phyloP scores from a whole-genome alignment of 2,113 vertebrate genomes.

The Pomatostomus ruficeps region DNA sequence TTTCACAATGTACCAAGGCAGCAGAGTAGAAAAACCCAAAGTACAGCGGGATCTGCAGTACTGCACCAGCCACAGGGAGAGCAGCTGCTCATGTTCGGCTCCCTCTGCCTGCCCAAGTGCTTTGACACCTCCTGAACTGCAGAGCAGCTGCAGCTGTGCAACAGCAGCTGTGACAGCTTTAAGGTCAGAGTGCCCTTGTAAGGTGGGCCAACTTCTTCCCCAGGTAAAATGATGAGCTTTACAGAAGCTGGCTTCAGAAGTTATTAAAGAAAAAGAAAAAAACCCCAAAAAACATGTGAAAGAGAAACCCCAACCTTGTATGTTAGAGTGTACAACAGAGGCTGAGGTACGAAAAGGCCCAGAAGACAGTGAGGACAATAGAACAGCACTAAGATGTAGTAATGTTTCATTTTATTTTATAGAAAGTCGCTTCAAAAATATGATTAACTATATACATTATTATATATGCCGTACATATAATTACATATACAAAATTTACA shows the following conservation, averaged over 20 bases:
- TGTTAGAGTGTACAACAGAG: not conserved
- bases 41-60: fast-evolving
- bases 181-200: not conserved
- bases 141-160: not conserved
- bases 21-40: not conserved
- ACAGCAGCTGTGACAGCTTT: not conserved
- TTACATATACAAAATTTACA: conserved; percentile 45
- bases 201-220: not conserved
- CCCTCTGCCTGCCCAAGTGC: fast-evolving
- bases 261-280: not conserved
- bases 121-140: fast-evolving
- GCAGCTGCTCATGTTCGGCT: fast-evolving
- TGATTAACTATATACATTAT: conserved; percentile 38
- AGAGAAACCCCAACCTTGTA: not conserved
- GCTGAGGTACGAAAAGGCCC: not conserved
- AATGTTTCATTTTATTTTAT: conserved; percentile 48
- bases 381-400: not conserved
- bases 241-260: not conserved
- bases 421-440: conserved; percentile 58
- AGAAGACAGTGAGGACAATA: not conserved
- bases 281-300: fast-evolving
- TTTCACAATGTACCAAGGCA: not conserved
- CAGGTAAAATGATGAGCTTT: not conserved
- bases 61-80: not conserved
- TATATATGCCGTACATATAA: conserved; percentile 45